A percentile compares a stretch with the other conserved stretches of the same genome.
These are phyloP conservation scores for Cephalotes varians DNA, from an alignment of 2,888 invertebrate species.

Conservation along the genomic window DNA sequence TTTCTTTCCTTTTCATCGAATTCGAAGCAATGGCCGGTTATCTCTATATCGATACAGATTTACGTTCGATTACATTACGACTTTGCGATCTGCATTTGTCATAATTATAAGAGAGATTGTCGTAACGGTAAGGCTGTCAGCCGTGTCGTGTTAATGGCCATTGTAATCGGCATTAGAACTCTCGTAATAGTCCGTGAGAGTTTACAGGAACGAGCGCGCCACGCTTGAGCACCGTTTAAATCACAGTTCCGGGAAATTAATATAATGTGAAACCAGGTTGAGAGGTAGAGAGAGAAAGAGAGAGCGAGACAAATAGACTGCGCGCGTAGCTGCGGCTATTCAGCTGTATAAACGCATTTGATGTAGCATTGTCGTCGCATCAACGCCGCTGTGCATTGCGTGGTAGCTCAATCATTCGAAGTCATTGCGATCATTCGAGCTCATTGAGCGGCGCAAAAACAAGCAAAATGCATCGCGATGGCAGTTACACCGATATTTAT, in stretches of 20 bases:
- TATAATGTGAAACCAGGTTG: slow-evolving; percentile 44
- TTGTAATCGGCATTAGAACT: slow-evolving; percentile 54
- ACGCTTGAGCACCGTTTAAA: slow-evolving; percentile 49
- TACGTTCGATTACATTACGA: slow-evolving; percentile 26
- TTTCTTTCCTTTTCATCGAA: neutral
- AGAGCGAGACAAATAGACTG: slow-evolving; percentile 4
- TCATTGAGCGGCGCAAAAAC: slow-evolving; percentile 35
- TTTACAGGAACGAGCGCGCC: slow-evolving; percentile 43
- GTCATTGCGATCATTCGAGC: slow-evolving; percentile 18
- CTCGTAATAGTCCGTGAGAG: slow-evolving; percentile 49
- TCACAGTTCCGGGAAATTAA: slow-evolving; percentile 52
- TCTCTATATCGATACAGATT: too few species aligned
- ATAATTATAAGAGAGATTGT: slow-evolving; percentile 38
- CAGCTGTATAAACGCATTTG: slow-evolving; percentile 45
- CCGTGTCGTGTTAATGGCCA: slow-evolving; percentile 49
- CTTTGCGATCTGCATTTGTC: slow-evolving; percentile 40
- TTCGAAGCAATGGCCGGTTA: neutral
- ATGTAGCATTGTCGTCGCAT: slow-evolving; percentile 46
- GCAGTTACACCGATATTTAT: slow-evolving; percentile 22
- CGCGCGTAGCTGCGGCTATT: slow-evolving; percentile 27
- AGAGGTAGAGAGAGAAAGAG: neutral
- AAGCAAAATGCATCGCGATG: slow-evolving; percentile 2
- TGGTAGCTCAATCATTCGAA: slow-evolving; percentile 28
- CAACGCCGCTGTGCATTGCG: slow-evolving; percentile 8
- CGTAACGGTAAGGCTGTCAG: slow-evolving; percentile 48